These are phyloP conservation scores for Serinus canaria DNA, from an alignment of 2,113 vertebrate genomes.

Conservation along the genomic window DNA sequence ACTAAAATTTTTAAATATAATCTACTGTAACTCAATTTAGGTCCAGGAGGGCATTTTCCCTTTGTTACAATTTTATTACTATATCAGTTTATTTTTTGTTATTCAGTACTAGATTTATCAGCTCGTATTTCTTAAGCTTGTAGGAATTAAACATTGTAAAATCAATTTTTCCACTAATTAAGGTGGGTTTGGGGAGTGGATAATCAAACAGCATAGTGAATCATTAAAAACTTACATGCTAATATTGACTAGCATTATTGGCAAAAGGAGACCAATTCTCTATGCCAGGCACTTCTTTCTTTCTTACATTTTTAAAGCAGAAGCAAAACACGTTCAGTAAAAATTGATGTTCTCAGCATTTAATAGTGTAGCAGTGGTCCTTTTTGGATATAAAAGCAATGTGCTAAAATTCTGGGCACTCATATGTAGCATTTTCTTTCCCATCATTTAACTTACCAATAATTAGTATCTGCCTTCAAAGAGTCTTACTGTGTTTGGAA, in stretches of 20 bases:
- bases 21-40: neutral
- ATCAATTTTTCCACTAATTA: constrained; percentile 71
- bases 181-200: neutral
- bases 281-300: neutral
- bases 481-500: neutral
- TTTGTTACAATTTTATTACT: constrained; percentile 42
- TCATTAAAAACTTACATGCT: constrained; percentile 62
- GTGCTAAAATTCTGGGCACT: neutral
- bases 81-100: constrained; percentile 16
- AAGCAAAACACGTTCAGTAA: neutral
- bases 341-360: constrained; percentile 8
- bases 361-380: neutral
- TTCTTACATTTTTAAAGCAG: constrained; percentile 11
- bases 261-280: constrained; percentile 39
- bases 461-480: neutral
- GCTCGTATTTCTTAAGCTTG: constrained; percentile 56
- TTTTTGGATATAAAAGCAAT: neutral
- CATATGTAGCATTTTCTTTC: neutral
- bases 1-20: neutral
- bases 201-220: constrained; percentile 43
- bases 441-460: neutral
- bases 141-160: constrained; percentile 44
- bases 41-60: neutral
- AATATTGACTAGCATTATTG: constrained; percentile 66
- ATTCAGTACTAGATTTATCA: constrained; percentile 43